These are phyloP conservation scores for Umimayanthus kanabou DNA, from an alignment of 92 coral and sea anemone genomes.

Conservation along the genomic window DNA sequence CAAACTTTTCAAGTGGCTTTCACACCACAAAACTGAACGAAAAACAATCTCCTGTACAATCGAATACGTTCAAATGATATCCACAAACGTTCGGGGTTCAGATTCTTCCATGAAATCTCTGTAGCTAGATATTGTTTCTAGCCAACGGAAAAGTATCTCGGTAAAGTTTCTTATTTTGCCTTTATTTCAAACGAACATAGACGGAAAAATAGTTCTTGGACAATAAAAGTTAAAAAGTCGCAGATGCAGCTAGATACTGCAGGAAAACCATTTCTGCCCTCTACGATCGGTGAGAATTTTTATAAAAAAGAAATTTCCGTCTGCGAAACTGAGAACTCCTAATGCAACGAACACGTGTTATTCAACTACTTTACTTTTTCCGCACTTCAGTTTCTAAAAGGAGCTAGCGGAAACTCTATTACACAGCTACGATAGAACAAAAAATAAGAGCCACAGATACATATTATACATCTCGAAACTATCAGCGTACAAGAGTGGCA, in stretches of 20 bases:
- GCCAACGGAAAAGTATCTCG: neutral
- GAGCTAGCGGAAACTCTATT: too few species aligned
- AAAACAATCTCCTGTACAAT: constrained; percentile 14
- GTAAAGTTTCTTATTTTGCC: neutral
- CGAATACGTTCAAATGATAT: constrained; percentile 8
- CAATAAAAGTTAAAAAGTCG: neutral
- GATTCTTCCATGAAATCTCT: neutral
- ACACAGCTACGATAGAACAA: neutral
- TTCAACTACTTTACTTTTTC: too few species aligned
- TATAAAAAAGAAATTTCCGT: neutral
- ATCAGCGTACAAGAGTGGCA: neutral
- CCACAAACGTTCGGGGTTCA: neutral
- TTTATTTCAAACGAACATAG: neutral
- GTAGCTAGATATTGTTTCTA: neutral
- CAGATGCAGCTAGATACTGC: neutral
- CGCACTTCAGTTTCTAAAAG: too few species aligned
- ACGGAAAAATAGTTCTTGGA: neutral
- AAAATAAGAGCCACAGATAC: neutral
- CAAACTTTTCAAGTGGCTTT: constrained; percentile 6
- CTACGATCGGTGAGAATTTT: neutral
- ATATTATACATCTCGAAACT: neutral
- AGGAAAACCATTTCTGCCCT: neutral
- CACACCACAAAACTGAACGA: constrained; percentile 4
- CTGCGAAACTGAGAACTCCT: neutral
- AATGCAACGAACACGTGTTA: neutral